These are phyloP conservation scores for Electrona antarctica DNA, from an alignment of 2,113 vertebrate genomes.

Conservation along the genomic window DNA sequence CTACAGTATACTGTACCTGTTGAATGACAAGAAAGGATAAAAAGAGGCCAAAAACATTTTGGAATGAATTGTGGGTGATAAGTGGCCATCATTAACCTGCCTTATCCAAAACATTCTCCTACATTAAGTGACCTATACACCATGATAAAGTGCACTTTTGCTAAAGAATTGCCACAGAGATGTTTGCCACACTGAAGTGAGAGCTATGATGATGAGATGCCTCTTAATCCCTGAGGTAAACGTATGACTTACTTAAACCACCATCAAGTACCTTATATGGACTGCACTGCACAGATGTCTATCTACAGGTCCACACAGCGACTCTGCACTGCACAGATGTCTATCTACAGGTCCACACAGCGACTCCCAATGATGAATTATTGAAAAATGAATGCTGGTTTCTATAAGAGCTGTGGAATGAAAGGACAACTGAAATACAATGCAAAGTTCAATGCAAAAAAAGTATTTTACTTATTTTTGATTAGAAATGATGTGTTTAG, in stretches of 20 bases:
- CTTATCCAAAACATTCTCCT: conserved; percentile 1
- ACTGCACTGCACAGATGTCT: neutral
- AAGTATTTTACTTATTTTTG: conserved; percentile 7
- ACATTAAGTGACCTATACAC: conserved; percentile 4
- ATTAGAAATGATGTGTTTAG: no score
- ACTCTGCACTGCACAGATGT: neutral
- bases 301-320: neutral
- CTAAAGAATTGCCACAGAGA: no score
- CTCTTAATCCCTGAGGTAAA: no score
- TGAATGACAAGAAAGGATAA: neutral
- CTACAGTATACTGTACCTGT: no score
- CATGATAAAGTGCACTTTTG: no score
- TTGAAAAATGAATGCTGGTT: neutral
- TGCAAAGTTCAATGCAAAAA: conserved; percentile 4
- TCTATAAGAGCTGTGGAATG: neutral
- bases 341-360: neutral
- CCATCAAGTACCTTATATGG: no score
- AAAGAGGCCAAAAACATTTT: neutral
- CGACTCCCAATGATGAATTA: no score
- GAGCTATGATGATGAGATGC: no score
- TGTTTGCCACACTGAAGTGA: no score
- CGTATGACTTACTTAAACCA: no score
- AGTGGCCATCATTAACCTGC: neutral
- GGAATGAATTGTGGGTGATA: conserved; percentile 13
- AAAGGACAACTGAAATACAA: neutral